Evolutionary conservation across 1,140 invertebrate genomes (phyloP), one percentile per base, ranked within the genome.

Genomic region (Caenorhabditis remanei): DNA sequence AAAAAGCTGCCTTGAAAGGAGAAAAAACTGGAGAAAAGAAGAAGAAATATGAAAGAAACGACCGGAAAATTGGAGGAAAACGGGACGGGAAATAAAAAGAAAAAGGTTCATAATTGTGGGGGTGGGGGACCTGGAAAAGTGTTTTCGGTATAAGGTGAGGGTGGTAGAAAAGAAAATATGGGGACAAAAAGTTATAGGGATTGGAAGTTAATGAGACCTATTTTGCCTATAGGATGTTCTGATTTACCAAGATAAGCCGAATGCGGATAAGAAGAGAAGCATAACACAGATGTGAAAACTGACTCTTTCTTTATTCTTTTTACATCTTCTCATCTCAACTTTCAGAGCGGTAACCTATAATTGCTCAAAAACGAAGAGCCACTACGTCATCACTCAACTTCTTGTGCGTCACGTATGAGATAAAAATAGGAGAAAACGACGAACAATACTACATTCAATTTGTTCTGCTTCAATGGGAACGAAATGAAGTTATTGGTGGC

Each of bases 301-400:
- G 55, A 58, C 55, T 5, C 55, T n/a, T 58, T n/a, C 55, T 53
- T 16, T 53, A 9, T 16, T 4, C 50, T 53, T 1, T 53, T 53
- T 58, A n/a, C 14, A 14, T 19, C 19, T 32, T 32, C 32, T 32
- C 32, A 32, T 32, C 32, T 32, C 32, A 32, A 32, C 32, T 32
- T 32, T 32, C 32, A 32, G 32, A 32, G 32, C 32, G 32, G 32
- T 32, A 32, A 58, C 55, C 6, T 19, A 58, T 58, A 58, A 58
- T 58, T 58, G 55, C 55, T 58, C 55, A 58, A 58, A 9, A 58
- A 58, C 55, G 55, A 58, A 58, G 55, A 58, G 55, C 4, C 55
- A 58, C 55, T 58, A 58, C 55, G 55, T 58, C 55, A 58, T n/a
- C 14, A 58, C 32, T 32, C 32, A 32, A 32, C 32, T 32, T 32